Evolutionary conservation across 2,113 vertebrate genomes (phyloP), one percentile per base, ranked within the genome.

Genomic region (Sarotherodon lohbergeri): DNA sequence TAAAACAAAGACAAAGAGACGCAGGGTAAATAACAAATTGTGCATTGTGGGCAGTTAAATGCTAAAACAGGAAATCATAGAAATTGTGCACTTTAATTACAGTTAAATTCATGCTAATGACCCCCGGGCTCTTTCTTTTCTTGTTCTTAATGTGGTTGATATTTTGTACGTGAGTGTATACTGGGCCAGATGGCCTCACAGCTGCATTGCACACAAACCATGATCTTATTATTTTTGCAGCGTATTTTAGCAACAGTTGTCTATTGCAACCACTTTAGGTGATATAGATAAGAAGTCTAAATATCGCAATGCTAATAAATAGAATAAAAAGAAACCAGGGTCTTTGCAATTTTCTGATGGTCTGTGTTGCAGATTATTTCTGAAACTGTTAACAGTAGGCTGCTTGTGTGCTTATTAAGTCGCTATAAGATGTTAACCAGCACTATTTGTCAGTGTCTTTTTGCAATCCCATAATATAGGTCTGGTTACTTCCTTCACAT

Each of bases 1-100:
- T 83, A 76, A 86, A 83, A 50, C 27, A 78, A 80, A 87, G 84
- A 73, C 24, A 87, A 66, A 82, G 9, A 54, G 22, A 57, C 4
- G 36, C 22, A n/a, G 61, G 7, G 57, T 32, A 56, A 55, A 32
- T 24, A 50, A 39, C 4, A 83, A 80, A 85, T 83, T 50, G 4
- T 83, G 43, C 8, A 34, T 13, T 57, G 9, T 50, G 5, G 10
- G 9, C 41, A 46, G 7, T 10, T 55, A 27, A 59, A 56, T 27
- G 52, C 17, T 12, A 27, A 59, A 61, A 5, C n/a, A 8, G 48
- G 14, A 46, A 43, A 82, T 17, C 12, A 56, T 11, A 27, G 39
- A 63, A n/a, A 32, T 14, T 6, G n/a, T 52, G 29, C 34, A 52
- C 10, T 78, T 78, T 52, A 52, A 78, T 52, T 52, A 24, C 1